Base-by-base conservation (phyloP, 2,888 invertebrate genomes). In the Drosophila paranaensis region DNA sequence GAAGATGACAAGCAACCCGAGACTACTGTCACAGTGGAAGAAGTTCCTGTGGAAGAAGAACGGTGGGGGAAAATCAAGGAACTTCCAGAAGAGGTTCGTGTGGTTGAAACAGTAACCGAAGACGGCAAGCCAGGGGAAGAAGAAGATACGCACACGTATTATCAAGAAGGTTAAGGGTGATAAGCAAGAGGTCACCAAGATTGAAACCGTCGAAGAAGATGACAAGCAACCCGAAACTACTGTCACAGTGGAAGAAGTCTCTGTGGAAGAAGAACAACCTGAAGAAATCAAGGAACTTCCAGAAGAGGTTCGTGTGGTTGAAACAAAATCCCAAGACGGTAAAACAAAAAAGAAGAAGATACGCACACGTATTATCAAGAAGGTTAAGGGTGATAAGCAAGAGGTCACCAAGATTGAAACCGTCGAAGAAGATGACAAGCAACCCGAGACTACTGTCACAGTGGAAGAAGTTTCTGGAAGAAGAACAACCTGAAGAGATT, bases 291-390 rank as follows among this genome's bases (percentile, higher is more conserved):
- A 14, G 16, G 50, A 50, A 3, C 50, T 50, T 33, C 50, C 50
- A 0, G 33, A 50, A 6, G 50, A 50, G 16, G 16, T 50, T 6
- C 50, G 50, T 33, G 50, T 50, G 4, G 11, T 50, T 33, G 50
- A 50, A 33, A 16, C 50, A 50, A 16, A n/a, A 6, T 33, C n/a
- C 11, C 33, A 50, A 33, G 50, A 50, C 11, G 50, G 50, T 5
- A 50, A 16, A 16, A 33, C n/a, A n/a, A 33, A 0, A 50, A 50
- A 50, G 50, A 50, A 50, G 50, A 50, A 50, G 50, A 50, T 50
- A 11, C 50, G 50, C 16, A 50, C 50, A 57, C 63, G 63, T 57
- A 43, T 63, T n/a, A 63, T 63, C 43, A 63, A 63, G 48, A 63
- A 63, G 54, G 40, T 54, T 14, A 54, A 54, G 40, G 54, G 54